Evolutionary conservation across 1,140 invertebrate species (phyloP), one percentile per base, ranked within the genome.

Genomic region (Camponotus pennsylvanicus): DNA sequence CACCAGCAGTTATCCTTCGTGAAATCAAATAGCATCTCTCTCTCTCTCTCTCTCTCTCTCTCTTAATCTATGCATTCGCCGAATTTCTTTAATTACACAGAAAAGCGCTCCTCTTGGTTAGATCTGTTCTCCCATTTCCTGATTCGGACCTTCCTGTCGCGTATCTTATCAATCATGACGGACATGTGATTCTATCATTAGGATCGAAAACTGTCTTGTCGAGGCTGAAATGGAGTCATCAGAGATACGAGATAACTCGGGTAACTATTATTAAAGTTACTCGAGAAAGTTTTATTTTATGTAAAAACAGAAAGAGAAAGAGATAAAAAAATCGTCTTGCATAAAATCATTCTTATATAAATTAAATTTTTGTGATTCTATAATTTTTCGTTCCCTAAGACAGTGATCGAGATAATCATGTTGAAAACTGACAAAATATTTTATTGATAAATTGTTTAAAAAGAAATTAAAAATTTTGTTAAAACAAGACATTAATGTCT

Each of bases 91-190:
- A 55, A 86, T 87, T 70, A 84, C 45, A 21, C 37, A 49, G 32
- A 6, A 52, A 40, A 40, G 42, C 27, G 42, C 40, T 11, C 15
- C 34, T 57, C 67, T 57, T 69, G 18, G 18, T 80, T 85, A 42
- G 82, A 71, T 11, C 45, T 61, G n/a, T 5, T 42, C 49, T 18
- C 13, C 21, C 15, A 78, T 45, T 85, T 88, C 77, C 73, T 77
- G 67, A 73, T 78, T 78, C 82, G 34, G 21, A 59, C 76, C 34
- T 34, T 21, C 21, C 32, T 52, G 15, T 1, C 6, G 11, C 13
- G 2, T 90, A 90, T 90, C 89, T 90, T 90, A 90, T 90, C 89
- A 40, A 57, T 34, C 64, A 9, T 79, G 57, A 88, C 55, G 37
- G 71, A 69, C 73, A 66, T 55, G 45, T 34, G 78, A 84, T 89